Evolutionary conservation across 2,888 invertebrate genomes (phyloP).

Genomic region (Drosophila prostipennis): DNA sequence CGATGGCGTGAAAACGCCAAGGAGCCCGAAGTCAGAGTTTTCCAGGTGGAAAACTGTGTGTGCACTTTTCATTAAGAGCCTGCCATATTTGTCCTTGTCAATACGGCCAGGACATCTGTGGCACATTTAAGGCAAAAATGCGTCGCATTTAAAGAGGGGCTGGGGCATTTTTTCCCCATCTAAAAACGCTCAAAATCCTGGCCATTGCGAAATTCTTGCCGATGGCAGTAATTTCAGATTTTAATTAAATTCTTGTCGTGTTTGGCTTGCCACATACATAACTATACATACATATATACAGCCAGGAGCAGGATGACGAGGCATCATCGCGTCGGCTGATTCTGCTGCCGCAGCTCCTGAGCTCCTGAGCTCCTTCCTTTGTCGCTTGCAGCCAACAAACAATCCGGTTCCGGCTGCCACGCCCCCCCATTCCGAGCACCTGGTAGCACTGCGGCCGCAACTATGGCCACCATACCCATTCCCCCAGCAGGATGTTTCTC

Average conservation of each 20-base stretch:
- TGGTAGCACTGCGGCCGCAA: constrained; percentile 6
- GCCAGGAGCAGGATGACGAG: constrained; percentile 22
- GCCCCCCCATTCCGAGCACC: constrained; percentile 9
- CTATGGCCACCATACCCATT: not conserved
- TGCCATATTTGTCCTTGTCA: constrained; percentile 10
- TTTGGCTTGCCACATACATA: constrained; percentile 38
- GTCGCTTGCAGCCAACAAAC: constrained; percentile 52
- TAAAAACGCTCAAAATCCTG: constrained; percentile 60
- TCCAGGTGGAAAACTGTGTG: not conserved
- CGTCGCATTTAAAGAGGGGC: constrained; percentile 47
- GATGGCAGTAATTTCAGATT: constrained; percentile 73
- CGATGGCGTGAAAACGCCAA: constrained; percentile 43
- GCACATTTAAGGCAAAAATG: constrained; percentile 32
- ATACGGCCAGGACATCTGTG: constrained; percentile 18
- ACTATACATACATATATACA: constrained; percentile 9
- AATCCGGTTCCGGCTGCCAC: constrained; percentile 33
- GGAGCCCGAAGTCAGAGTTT: constrained; percentile 1
- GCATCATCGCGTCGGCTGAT: constrained; percentile 25
- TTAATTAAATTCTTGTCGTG: constrained; percentile 76
- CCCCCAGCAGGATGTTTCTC: constrained; percentile 11
- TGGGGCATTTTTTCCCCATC: constrained; percentile 35
- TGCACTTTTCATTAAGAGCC: constrained; percentile 20
- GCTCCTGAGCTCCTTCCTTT: constrained; percentile 3
- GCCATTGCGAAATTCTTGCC: constrained; percentile 53
- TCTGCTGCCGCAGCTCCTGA: too few relatives aligned